These are phyloP conservation scores for Protonemura montana DNA, from an alignment of 2,888 invertebrate genomes.

Conservation along the genomic window DNA sequence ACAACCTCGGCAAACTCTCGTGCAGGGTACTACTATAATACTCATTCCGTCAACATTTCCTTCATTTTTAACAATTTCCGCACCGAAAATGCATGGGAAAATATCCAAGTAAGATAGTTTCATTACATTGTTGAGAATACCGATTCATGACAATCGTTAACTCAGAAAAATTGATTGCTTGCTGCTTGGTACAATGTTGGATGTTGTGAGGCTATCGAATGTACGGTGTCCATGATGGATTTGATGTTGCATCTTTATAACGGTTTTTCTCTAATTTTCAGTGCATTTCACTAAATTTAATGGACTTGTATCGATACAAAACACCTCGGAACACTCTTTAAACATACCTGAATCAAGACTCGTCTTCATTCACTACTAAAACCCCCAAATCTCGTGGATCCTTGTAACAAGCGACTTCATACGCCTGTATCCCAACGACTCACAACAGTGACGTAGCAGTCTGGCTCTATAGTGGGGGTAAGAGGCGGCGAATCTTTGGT, in stretches of 20 bases:
- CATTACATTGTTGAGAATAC: not conserved
- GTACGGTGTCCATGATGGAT: conserved; percentile 48
- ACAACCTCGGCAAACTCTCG: conserved; percentile 24
- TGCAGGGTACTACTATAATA: not conserved
- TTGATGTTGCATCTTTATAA: conserved; percentile 9
- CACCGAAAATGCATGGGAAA: not conserved
- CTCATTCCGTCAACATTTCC: not conserved
- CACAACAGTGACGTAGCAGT: conserved; percentile 33
- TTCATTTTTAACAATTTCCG: not conserved
- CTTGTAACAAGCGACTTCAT: conserved; percentile 39
- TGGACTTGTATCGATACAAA: not conserved
- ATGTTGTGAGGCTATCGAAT: conserved; percentile 39
- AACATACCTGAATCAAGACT: not conserved
- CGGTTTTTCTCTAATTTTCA: not conserved
- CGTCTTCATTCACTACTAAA: not conserved
- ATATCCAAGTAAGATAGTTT: not conserved
- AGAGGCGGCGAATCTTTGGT: conserved; percentile 41
- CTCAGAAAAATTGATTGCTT: not conserved
- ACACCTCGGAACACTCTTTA: not conserved
- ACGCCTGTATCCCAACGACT: conserved; percentile 36
- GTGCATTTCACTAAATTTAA: not conserved
- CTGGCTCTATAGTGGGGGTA: conserved; percentile 36
- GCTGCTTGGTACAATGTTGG: not conserved
- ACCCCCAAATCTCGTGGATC: conserved; percentile 2
- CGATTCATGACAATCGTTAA: not conserved